phyloP scores from a whole-genome alignment of 2,113 vertebrate genomes.

The Gavialis gangeticus region DNA sequence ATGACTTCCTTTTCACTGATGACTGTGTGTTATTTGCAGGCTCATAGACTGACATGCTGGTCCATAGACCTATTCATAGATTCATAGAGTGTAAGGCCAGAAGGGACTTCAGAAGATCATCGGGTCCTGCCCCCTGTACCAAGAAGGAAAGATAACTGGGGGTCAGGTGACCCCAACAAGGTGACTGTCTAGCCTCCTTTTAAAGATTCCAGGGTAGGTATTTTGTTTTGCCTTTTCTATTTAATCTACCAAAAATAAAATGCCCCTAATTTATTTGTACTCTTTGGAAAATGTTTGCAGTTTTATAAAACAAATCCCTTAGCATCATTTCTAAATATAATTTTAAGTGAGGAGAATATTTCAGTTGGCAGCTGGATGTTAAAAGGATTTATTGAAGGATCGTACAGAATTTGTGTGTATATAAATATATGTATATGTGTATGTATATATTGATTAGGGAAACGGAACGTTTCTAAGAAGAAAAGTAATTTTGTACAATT shows the following conservation, averaged over 20 bases:
- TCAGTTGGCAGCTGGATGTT: neutral
- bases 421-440: neutral
- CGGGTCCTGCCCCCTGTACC: too few species aligned
- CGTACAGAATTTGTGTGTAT: neutral
- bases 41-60: too few species aligned
- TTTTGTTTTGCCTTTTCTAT: neutral
- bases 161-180: too few species aligned
- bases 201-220: too few species aligned
- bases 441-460: neutral
- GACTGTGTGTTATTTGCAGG: too few species aligned
- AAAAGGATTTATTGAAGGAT: neutral
- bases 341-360: neutral
- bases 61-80: too few species aligned
- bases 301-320: neutral
- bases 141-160: too few species aligned
- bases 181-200: too few species aligned
- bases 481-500: neutral
- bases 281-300: neutral
- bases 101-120: too few species aligned
- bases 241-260: neutral
- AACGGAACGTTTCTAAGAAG: neutral
- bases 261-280: neutral
- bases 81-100: too few species aligned
- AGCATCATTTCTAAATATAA: neutral
- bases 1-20: too few species aligned